These are phyloP conservation scores for Limnephilus marmoratus DNA, from an alignment of 2,888 invertebrate genomes.

Conservation along the genomic window DNA sequence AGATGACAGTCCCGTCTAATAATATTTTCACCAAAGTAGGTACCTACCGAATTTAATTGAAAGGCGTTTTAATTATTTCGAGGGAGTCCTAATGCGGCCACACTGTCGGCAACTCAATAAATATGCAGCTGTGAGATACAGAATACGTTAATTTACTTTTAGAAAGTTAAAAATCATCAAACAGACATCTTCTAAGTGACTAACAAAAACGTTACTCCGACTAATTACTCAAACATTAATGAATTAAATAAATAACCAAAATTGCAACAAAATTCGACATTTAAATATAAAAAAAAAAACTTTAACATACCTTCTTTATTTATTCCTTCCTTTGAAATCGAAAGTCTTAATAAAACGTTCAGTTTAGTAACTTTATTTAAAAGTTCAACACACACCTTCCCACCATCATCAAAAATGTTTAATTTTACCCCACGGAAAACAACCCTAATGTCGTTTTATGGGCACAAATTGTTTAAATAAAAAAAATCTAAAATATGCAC, in stretches of 20 bases:
- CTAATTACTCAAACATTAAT: not conserved
- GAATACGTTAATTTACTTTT: conserved; percentile 25
- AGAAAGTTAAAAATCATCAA: conserved; percentile 17
- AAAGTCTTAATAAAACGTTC: conserved; percentile 9
- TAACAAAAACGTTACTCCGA: not conserved
- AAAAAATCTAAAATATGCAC: not conserved
- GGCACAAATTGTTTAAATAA: conserved; percentile 8
- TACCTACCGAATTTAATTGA: conserved; percentile 29
- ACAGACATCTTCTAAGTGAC: conserved; percentile 4
- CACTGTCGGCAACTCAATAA: conserved; percentile 24
- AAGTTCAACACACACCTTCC: conserved; percentile 13
- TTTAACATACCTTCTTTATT: conserved; percentile 6
- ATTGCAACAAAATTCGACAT: not conserved
- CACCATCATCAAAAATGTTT: conserved; percentile 37
- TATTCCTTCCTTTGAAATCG: conserved; percentile 32
- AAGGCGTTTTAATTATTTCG: conserved; percentile 30
- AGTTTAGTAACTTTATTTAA: conserved; percentile 2
- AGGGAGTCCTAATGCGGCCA: conserved; percentile 17
- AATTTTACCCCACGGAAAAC: not conserved
- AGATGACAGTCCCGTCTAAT: not conserved
- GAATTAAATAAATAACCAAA: not conserved
- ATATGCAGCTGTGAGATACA: conserved; percentile 27
- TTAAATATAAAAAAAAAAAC: not conserved
- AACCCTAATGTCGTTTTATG: not conserved
- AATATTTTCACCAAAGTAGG: not conserved